phyloP scores from a whole-genome alignment of 92 coral and sea anemone genomes.

The Bergia sp. region DNA sequence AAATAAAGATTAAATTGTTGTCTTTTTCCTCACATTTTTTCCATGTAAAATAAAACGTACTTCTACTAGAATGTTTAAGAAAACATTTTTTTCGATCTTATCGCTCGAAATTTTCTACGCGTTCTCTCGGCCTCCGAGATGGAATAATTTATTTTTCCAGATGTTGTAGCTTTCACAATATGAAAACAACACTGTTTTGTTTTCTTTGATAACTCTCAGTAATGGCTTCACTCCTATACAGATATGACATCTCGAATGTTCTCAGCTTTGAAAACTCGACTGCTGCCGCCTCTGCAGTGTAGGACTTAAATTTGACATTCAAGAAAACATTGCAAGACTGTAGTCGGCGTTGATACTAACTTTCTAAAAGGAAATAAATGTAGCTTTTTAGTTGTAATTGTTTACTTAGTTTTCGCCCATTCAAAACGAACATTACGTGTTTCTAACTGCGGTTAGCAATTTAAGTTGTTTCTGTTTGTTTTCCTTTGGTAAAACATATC shows the following conservation, averaged over 20 bases:
- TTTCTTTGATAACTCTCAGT: not conserved
- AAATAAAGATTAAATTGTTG: not conserved
- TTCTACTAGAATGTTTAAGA: not conserved
- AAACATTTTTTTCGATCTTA: not conserved
- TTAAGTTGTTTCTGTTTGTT: conserved; percentile 20
- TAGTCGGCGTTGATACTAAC: no score
- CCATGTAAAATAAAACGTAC: not conserved
- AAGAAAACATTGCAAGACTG: no score
- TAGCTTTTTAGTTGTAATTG: not conserved
- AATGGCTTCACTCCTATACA: not conserved
- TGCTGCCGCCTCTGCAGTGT: not conserved
- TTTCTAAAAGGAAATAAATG: not conserved
- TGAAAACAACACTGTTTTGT: conserved; percentile 29
- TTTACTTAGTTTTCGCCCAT: not conserved
- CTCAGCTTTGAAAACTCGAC: not conserved
- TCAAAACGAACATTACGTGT: not conserved
- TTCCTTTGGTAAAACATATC: not conserved
- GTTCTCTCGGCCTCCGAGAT: not conserved
- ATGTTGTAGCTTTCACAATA: conserved; percentile 9
- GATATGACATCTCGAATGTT: not conserved
- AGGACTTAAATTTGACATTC: not conserved
- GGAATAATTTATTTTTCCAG: conserved; percentile 14
- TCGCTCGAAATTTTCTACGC: not conserved
- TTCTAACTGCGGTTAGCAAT: not conserved
- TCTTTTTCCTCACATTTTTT: not conserved